These are phyloP conservation scores for Andrena hattorfiana DNA, from an alignment of 2,888 invertebrate species.

Conservation along the genomic window DNA sequence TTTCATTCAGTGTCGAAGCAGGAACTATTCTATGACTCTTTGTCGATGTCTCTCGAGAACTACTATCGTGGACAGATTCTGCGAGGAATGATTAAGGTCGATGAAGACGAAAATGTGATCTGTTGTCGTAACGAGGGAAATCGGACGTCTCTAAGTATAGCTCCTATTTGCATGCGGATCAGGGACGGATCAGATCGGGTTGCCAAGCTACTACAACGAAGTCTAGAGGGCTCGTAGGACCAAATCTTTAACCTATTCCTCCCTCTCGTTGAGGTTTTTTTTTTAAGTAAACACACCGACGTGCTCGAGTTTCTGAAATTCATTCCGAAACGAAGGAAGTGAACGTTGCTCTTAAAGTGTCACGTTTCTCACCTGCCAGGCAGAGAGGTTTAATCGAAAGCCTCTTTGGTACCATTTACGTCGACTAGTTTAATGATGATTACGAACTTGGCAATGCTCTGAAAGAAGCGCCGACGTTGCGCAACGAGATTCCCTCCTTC, in stretches of 20 bases:
- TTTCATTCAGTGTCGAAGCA: not conserved
- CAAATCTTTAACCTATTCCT: conserved; percentile 35
- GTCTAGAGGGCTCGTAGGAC: conserved; percentile 17
- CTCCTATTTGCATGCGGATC: conserved; percentile 73
- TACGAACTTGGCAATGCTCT: conserved; percentile 59
- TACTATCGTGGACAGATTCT: conserved; percentile 35
- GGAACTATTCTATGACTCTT: not conserved
- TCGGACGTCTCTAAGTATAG: conserved; percentile 78
- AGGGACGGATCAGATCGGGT: conserved; percentile 66
- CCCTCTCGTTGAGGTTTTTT: not conserved
- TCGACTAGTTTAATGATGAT: conserved; percentile 16
- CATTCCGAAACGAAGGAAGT: not conserved
- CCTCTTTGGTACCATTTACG: conserved; percentile 11
- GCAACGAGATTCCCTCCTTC: conserved; percentile 46
- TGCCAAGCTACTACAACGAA: conserved; percentile 64
- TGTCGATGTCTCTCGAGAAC: not conserved
- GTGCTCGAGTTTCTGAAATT: not conserved
- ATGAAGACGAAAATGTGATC: conserved; percentile 70
- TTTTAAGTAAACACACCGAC: not conserved
- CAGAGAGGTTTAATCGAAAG: conserved; percentile 16
- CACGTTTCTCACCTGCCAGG: not conserved
- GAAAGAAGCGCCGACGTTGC: conserved; percentile 40
- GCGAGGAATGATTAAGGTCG: conserved; percentile 70
- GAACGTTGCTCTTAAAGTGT: not conserved
- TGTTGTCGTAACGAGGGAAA: conserved; percentile 75